phyloP scores from a whole-genome alignment of 2,797 vertebrate genomes.

The Sebastiscus albofasciatus region DNA sequence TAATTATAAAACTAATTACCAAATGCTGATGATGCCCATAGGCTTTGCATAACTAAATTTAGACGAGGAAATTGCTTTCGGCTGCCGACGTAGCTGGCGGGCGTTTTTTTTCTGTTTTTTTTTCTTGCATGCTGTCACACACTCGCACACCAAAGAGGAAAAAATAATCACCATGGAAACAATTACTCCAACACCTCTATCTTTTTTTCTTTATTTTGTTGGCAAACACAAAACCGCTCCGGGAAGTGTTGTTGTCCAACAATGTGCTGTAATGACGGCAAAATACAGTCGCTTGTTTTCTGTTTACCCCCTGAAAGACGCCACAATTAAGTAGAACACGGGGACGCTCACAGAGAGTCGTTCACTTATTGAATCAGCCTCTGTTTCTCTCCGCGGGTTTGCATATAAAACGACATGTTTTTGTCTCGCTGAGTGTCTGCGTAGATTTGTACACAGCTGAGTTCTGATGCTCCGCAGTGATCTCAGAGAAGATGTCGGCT shows the following conservation, averaged over 20 bases:
- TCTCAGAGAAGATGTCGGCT: neutral
- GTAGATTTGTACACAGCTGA: slow-evolving; percentile 21
- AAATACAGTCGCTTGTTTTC: slow-evolving; percentile 66
- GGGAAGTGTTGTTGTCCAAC: slow-evolving; percentile 75
- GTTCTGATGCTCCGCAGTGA: slow-evolving; percentile 8
- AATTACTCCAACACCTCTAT: slow-evolving; percentile 73
- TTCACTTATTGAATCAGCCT: slow-evolving; percentile 40
- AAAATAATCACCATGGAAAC: slow-evolving; percentile 84
- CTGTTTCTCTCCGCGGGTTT: slow-evolving; percentile 32
- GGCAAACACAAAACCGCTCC: slow-evolving; percentile 70
- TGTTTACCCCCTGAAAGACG: slow-evolving; percentile 65
- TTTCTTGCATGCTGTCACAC: slow-evolving; percentile 47
- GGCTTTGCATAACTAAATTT: slow-evolving; percentile 99
- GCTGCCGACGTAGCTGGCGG: slow-evolving; percentile 67
- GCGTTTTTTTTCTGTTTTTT: neutral
- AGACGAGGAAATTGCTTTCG: slow-evolving; percentile 99
- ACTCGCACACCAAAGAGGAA: slow-evolving; percentile 42
- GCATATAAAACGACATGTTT: slow-evolving; percentile 41
- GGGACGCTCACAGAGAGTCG: slow-evolving; percentile 7
- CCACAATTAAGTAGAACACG: slow-evolving; percentile 61
- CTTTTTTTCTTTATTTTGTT: slow-evolving; percentile 42
- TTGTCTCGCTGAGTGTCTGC: slow-evolving; percentile 19
- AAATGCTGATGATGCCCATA: slow-evolving; percentile 99
- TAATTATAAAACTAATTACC: slow-evolving; percentile 99
- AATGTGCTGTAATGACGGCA: slow-evolving; percentile 73